Conservation (phyloP, 2,888 invertebrate genomes). For the Aphidoletes aphidimyza region DNA sequence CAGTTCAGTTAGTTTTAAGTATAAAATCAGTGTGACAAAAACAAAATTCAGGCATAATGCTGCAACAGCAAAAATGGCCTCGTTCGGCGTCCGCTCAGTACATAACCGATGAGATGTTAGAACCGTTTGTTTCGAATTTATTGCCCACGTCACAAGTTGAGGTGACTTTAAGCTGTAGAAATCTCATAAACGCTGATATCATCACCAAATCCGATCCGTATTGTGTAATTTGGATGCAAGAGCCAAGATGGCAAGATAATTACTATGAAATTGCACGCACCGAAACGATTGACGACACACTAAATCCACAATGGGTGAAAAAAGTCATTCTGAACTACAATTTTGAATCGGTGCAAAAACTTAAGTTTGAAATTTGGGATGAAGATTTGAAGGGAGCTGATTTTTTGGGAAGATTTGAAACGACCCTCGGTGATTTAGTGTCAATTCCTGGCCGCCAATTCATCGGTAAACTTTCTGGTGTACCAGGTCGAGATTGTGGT, state of each 20-base stretch:
- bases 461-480: not conserved
- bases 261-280: constrained; percentile 40
- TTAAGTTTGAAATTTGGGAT: constrained; percentile 47
- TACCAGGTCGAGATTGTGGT: not conserved
- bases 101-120: constrained; percentile 45
- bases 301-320: constrained; percentile 54
- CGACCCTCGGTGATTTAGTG: constrained; percentile 24
- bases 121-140: not conserved
- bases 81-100: no score
- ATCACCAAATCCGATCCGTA: not conserved
- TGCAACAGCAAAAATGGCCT: no score
- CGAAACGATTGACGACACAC: constrained; percentile 29
- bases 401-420: constrained; percentile 45
- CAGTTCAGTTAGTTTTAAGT: no score
- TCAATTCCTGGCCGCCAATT: constrained; percentile 25
- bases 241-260: not conserved
- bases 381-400: constrained; percentile 21
- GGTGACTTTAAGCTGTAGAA: constrained; percentile 1
- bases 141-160: constrained; percentile 43
- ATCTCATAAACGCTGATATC: not conserved
- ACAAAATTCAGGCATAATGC: no score
- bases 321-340: constrained; percentile 55
- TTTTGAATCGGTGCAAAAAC: constrained; percentile 51
- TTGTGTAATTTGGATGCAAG: constrained; percentile 29
- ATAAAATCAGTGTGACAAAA: no score